These are phyloP conservation scores for Scaptomyza caliginosa DNA, from an alignment of 2,888 invertebrate genomes.

Conservation along the genomic window DNA sequence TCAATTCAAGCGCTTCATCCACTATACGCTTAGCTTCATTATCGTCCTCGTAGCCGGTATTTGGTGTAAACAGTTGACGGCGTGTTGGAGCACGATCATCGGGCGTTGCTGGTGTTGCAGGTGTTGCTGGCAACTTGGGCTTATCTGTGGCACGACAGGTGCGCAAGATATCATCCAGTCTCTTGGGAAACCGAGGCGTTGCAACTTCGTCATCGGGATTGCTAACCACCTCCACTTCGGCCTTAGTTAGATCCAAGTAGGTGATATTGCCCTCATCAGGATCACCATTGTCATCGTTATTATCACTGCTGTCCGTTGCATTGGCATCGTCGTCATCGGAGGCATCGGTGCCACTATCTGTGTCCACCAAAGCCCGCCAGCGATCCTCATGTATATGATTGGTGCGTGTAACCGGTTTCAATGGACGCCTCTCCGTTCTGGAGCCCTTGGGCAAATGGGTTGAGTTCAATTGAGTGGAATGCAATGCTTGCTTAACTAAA, in stretches of 20 bases:
- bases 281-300: background rate
- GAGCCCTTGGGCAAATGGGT: constrained; percentile 64
- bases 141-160: constrained; percentile 70
- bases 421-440: constrained; percentile 15
- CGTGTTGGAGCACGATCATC: constrained; percentile 52
- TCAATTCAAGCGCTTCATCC: constrained; percentile 43
- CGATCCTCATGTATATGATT: constrained; percentile 58
- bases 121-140: constrained; percentile 70
- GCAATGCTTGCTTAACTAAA: constrained; percentile 48
- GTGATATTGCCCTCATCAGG: constrained; percentile 52
- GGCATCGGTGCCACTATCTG: constrained; percentile 69
- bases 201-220: constrained; percentile 14
- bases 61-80: constrained; percentile 81
- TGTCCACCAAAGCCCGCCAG: constrained; percentile 66
- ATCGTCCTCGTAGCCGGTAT: constrained; percentile 73
- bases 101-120: constrained; percentile 44
- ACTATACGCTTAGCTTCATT: constrained; percentile 45
- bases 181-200: constrained; percentile 54
- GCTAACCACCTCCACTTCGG: constrained; percentile 71
- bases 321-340: constrained; percentile 77
- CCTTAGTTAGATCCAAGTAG: constrained; percentile 81
- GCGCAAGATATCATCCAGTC: constrained; percentile 74
- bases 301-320: constrained; percentile 43
- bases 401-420: constrained; percentile 21
- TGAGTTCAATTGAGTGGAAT: constrained; percentile 76